Conservation (phyloP, 2,797 vertebrate genomes). For the Pantherophis alleghaniensis region DNA sequence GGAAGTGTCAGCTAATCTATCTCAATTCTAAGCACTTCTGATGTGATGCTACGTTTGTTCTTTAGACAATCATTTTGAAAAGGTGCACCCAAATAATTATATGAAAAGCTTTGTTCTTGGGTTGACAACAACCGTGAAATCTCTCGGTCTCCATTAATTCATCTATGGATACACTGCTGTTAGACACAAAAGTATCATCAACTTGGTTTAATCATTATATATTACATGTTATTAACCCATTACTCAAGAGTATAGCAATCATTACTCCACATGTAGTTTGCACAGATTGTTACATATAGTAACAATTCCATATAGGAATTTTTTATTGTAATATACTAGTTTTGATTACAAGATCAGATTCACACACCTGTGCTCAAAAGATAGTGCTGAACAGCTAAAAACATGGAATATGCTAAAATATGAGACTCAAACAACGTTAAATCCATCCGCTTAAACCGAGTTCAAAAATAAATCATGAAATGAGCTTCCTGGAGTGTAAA, state of each 20-base stretch:
- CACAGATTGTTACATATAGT: slow-evolving; percentile 30
- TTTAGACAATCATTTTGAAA: background rate
- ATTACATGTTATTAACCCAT: background rate
- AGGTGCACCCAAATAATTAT: background rate
- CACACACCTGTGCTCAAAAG: background rate
- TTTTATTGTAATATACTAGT: slow-evolving; percentile 45
- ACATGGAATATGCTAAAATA: slow-evolving; percentile 3
- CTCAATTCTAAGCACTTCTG: background rate
- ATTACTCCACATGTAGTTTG: slow-evolving; percentile 18
- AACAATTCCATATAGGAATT: background rate
- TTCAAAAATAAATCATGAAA: slow-evolving; percentile 20
- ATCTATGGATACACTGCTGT: background rate
- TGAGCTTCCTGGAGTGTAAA: background rate
- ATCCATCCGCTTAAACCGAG: background rate
- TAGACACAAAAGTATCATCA: background rate
- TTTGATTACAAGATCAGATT: slow-evolving; percentile 45
- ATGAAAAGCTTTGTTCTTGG: background rate
- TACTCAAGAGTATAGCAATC: background rate
- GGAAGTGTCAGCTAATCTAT: background rate
- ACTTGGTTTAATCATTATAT: background rate
- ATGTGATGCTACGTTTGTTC: background rate
- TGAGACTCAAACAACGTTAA: slow-evolving; percentile 19
- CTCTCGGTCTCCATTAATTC: background rate
- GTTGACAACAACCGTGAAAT: background rate
- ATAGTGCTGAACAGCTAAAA: slow-evolving; percentile 17